These are phyloP conservation scores for Macheiramphus alcinus DNA, from an alignment of 2,113 vertebrate genomes.

Conservation along the genomic window DNA sequence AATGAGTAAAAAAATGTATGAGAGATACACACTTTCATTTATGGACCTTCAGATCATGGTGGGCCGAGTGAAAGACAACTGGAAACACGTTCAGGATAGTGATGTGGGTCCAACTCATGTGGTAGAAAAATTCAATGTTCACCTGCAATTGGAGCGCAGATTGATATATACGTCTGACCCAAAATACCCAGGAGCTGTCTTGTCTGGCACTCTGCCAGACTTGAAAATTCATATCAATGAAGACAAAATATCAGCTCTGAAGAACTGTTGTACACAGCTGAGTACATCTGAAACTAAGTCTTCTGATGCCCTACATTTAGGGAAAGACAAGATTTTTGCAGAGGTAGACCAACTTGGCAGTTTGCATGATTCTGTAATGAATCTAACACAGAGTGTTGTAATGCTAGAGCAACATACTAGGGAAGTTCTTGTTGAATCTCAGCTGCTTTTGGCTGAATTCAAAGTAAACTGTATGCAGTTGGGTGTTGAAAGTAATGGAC, in stretches of 20 bases:
- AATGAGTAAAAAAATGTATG: conserved; percentile 87
- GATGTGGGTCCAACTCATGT: conserved; percentile 95
- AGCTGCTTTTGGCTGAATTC: conserved; percentile 92
- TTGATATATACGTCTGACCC: conserved; percentile 95
- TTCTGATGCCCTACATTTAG: conserved; percentile 74
- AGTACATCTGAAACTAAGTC: conserved; percentile 71
- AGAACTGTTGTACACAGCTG: conserved; percentile 85
- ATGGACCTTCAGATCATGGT: conserved; percentile 99
- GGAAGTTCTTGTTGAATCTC: conserved; percentile 93
- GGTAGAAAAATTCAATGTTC: conserved; percentile 96
- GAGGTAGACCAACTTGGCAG: conserved; percentile 83
- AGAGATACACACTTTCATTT: conserved; percentile 91
- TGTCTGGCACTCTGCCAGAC: conserved; percentile 92
- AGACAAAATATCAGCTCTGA: conserved; percentile 91
- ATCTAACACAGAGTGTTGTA: conserved; percentile 91
- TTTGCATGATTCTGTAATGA: conserved; percentile 88
- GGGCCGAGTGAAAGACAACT: conserved; percentile 91
- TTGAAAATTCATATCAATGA: conserved; percentile 96
- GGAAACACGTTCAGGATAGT: conserved; percentile 94
- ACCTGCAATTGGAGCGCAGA: conserved; percentile 90
- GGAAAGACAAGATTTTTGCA: conserved; percentile 87
- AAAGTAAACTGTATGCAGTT: conserved; percentile 97
- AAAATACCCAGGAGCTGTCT: conserved; percentile 89
- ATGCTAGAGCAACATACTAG: conserved; percentile 90
- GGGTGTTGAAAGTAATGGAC: conserved; percentile 90